phyloP scores from a whole-genome alignment of 1,140 invertebrate species.

The Drepana arcuata region DNA sequence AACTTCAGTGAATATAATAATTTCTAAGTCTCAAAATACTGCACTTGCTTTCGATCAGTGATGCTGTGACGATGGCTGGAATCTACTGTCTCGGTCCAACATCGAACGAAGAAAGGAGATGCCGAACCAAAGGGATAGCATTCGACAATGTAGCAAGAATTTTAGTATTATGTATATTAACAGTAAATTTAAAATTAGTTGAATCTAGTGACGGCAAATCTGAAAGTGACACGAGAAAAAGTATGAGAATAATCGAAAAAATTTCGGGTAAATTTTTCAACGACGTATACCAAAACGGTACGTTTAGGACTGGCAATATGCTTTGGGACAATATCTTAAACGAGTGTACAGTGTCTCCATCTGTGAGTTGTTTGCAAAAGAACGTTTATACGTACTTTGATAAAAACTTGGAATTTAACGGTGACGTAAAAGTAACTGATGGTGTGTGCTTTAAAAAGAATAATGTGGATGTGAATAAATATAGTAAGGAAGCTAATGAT shows the following conservation, averaged over 20 bases:
- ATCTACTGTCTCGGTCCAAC: no score
- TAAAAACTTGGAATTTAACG: constrained; percentile 73
- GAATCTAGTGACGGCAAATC: constrained; percentile 28
- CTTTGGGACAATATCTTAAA: constrained; percentile 81
- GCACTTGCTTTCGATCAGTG: constrained; percentile 25
- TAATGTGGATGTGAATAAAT: constrained; percentile 73
- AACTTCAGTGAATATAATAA: no score
- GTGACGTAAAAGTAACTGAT: constrained; percentile 79
- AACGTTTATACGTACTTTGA: constrained; percentile 81
- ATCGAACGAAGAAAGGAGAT: constrained; percentile 1
- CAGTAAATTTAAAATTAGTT: constrained; percentile 20
- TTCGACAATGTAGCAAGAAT: constrained; percentile 7
- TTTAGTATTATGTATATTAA: constrained; percentile 11
- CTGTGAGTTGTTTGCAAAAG: constrained; percentile 82
- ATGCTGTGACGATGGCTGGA: constrained; percentile 48
- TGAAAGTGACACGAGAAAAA: constrained; percentile 35
- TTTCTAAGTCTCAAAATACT: no score
- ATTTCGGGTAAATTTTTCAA: constrained; percentile 41
- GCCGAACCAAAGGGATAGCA: constrained; percentile 7
- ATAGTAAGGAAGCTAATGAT: constrained; percentile 55
- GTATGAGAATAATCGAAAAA: constrained; percentile 42
- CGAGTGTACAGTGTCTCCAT: constrained; percentile 77
- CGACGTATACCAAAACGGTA: constrained; percentile 55
- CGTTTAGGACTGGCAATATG: constrained; percentile 75
- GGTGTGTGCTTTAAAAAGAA: constrained; percentile 81